A percentile compares a stretch with the other conserved stretches of the same genome.
Conservation (phyloP, 2,888 invertebrate genomes). For the Polyploca ridens region DNA sequence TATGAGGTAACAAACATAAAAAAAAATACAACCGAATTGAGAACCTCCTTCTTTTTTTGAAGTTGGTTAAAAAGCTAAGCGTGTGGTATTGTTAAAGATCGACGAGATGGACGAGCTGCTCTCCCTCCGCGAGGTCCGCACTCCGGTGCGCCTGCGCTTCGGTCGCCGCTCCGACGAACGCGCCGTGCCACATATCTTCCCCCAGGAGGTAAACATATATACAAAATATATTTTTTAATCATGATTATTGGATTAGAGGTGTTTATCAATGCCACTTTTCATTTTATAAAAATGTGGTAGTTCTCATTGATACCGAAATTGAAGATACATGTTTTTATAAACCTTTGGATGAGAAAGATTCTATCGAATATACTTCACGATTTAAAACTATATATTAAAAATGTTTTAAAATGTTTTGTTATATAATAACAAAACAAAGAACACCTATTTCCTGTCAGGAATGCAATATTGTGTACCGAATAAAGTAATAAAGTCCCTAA, state of each 20-base stretch:
- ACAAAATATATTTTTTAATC: no score
- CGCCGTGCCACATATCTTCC: conserved; percentile 78
- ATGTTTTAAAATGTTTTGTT: no score
- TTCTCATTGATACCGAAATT: no score
- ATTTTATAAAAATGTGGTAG: no score
- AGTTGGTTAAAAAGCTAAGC: background rate
- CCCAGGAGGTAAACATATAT: conserved; percentile 65
- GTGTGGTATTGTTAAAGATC: conserved; percentile 47
- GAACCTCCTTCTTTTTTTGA: background rate
- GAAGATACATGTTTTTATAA: no score
- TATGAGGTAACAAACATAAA: no score
- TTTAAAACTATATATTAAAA: no score
- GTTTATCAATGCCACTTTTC: no score
- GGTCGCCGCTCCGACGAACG: conserved; percentile 79
- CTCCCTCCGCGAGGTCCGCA: conserved; percentile 71
- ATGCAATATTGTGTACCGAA: background rate
- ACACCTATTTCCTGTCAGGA: background rate
- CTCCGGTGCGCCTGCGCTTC: conserved; percentile 79
- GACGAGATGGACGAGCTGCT: conserved; percentile 76
- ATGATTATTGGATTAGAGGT: no score
- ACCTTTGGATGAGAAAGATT: no score
- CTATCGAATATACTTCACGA: conserved; percentile 1
- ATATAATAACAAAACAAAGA: background rate
- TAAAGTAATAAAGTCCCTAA: background rate
- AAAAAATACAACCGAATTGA: no score